phyloP scores from a whole-genome alignment of 2,888 invertebrate genomes.

The Tipula lateralis region DNA sequence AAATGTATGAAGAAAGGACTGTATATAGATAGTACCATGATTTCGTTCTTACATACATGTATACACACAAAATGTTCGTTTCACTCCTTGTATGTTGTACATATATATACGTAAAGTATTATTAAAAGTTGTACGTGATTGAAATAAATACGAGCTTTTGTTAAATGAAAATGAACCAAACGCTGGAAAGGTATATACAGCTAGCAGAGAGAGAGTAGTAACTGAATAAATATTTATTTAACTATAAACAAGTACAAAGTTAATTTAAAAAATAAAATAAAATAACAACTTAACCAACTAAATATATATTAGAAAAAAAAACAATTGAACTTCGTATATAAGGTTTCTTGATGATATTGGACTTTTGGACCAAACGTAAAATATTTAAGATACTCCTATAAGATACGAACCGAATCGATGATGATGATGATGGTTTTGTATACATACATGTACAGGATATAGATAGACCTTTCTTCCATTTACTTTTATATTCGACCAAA shows the following conservation, averaged over 20 bases:
- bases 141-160: background rate
- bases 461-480: background rate
- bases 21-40: background rate
- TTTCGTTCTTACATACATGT: background rate
- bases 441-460: background rate
- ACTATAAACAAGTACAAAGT: conserved; percentile 24
- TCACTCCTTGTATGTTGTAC: background rate
- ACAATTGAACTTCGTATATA: background rate
- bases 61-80: background rate
- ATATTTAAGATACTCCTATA: no score
- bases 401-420: background rate
- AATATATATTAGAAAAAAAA: background rate
- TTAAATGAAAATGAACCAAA: conserved; percentile 8
- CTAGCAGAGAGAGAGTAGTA: background rate
- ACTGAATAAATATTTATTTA: conserved; percentile 1
- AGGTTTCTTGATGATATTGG: background rate
- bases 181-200: background rate
- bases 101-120: conserved; percentile 19
- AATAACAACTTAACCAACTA: background rate
- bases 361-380: background rate
- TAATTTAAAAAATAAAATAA: background rate
- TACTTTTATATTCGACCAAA: background rate
- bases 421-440: no score
- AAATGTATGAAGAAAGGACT: background rate
- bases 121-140: conserved; percentile 24